Base-by-base conservation (phyloP, 2,888 invertebrate genomes). In the Lacanobia oleracea region DNA sequence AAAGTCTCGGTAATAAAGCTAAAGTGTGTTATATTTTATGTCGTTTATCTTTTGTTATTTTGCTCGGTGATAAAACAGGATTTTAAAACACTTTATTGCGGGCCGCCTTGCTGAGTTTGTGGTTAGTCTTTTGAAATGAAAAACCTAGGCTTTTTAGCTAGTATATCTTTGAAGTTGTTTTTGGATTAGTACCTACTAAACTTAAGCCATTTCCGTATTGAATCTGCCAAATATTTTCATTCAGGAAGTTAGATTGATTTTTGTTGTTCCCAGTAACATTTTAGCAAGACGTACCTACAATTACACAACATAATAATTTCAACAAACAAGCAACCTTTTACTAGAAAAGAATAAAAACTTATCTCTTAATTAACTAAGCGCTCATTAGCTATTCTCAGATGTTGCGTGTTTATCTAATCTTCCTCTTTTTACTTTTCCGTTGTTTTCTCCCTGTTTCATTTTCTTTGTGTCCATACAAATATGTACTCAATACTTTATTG, bases 1-100 rank as follows among this genome's bases (percentile, higher is more conserved):
- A n/a, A n/a, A 75, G 70, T 64, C 66, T 69, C 18, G 21, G 65
- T 62, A 77, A 74, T 76, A 74, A 72, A 72, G 61, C 45, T 57
- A n/a, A 69, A 68, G 53, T 67, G 65, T 71, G 43, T 67, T 65
- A 67, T 66, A 67, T 66, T 72, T 43, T 40, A 18, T 54, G 65
- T 48, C 65, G 66, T 62, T 66, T 66, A 79, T 76, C 61, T 79
- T 79, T 79, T 65, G 40, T 79, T 73, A 79, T 73, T 64, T 64
- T 75, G 21, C 56, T n/a, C 45, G 45, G 51, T 48, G 61, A 78
- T 75, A 72, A 78, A 75, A 40, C 56, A 69, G 53, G 74, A 69
- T 54, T 66, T 77, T 8, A 48, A 48, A 21, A 59, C n/a, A 48
- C 5, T 77, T 69, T 77, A 74, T 60, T 77, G 33, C 48, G 21